Evolutionary conservation across 2,113 vertebrate species (phyloP).

Genomic region (Typhlomys cinereus): DNA sequence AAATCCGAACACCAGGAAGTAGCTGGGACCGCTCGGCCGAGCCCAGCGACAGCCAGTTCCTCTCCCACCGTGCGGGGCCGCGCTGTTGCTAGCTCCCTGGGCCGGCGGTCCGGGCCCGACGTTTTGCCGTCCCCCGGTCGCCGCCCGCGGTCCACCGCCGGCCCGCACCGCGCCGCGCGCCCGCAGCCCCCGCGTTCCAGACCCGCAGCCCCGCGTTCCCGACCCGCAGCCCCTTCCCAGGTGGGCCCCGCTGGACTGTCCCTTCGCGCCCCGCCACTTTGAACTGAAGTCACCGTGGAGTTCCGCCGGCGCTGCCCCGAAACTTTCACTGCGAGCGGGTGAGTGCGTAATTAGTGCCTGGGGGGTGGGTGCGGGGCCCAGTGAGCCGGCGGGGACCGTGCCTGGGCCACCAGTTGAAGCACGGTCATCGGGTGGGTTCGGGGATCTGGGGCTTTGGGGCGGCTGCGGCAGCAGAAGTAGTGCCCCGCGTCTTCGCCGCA

Average conservation of each 20-base stretch:
- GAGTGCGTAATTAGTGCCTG: not conserved
- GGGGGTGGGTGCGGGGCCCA: not conserved
- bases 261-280: conserved; percentile 38
- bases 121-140: no score
- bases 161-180: not conserved
- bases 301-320: conserved; percentile 49
- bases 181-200: not conserved
- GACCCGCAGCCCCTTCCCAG: not conserved
- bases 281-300: conserved; percentile 70
- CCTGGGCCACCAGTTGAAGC: not conserved
- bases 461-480: not conserved
- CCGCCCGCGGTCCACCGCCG: conserved; percentile 9
- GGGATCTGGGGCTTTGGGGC: not conserved
- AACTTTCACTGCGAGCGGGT: conserved; percentile 67
- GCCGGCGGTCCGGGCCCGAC: conserved; percentile 45
- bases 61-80: conserved; percentile 58
- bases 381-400: not conserved
- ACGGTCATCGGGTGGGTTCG: not conserved
- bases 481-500: not conserved
- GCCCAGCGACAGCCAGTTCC: conserved; percentile 74
- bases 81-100: not conserved
- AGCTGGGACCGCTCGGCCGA: conserved; percentile 48
- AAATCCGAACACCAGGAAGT: conserved; percentile 86
- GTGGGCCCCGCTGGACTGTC: conserved; percentile 5
- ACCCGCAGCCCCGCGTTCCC: not conserved